Percentiles rank a stretch among this genome's conserved stretches.
These are phyloP conservation scores for Cuculus canorus DNA, from an alignment of 2,797 vertebrate genomes.

Conservation along the genomic window DNA sequence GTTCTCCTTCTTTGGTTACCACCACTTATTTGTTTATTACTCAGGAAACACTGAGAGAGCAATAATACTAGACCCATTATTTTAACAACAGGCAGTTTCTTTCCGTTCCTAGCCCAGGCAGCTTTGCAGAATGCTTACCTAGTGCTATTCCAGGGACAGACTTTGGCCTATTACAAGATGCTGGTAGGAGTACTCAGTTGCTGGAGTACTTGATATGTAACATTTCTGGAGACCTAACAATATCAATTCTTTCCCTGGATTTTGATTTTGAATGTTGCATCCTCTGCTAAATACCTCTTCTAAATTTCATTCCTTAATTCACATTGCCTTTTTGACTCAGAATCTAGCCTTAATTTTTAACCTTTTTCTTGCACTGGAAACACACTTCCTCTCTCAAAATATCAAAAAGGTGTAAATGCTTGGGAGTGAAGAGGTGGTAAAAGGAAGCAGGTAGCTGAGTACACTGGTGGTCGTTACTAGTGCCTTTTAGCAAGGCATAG, in stretches of 20 bases:
- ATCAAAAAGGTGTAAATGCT: background rate
- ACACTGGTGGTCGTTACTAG: background rate
- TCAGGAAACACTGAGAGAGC: background rate
- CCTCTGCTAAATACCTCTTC: background rate
- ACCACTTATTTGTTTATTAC: background rate
- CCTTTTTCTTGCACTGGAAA: background rate
- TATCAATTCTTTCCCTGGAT: background rate
- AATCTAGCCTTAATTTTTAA: background rate
- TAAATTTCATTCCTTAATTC: background rate
- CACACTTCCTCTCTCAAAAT: background rate
- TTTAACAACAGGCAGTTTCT: background rate
- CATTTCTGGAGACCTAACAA: background rate
- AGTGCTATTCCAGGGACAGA: background rate
- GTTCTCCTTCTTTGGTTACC: background rate
- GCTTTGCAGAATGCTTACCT: background rate
- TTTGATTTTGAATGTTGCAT: background rate
- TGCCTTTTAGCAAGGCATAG: background rate
- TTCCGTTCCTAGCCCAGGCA: background rate
- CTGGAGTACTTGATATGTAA: background rate
- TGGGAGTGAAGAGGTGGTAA: background rate
- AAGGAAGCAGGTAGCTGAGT: background rate
- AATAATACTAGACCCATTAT: background rate
- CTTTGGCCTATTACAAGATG: background rate
- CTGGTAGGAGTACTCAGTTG: background rate
- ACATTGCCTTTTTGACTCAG: background rate